These are phyloP conservation scores for Aurelia aurita DNA, from an alignment of 30 jellyfish, hydroid and myxozoan species.

Conservation along the genomic window DNA sequence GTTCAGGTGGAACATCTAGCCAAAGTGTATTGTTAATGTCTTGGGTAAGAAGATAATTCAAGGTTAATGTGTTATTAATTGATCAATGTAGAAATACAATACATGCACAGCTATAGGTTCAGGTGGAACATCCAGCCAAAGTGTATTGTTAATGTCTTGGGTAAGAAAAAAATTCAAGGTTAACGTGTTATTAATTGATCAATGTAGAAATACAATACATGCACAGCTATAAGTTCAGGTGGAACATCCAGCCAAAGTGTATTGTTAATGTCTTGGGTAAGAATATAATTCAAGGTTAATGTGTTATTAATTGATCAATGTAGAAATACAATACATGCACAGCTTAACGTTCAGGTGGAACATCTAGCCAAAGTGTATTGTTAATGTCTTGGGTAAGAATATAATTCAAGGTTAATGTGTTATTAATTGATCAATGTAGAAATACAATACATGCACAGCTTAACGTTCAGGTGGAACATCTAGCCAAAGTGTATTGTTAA, in stretches of 20 bases:
- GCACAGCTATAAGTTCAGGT: constrained; percentile 28
- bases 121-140: constrained; percentile 26
- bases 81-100: too few species aligned
- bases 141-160: constrained; percentile 1
- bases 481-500: neutral
- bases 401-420: too few species aligned
- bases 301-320: too few species aligned
- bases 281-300: neutral
- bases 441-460: constrained; percentile 43
- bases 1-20: too few species aligned
- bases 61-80: too few species aligned
- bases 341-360: constrained; percentile 37
- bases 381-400: constrained; percentile 30
- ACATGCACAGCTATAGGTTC: constrained; percentile 40
- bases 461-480: constrained; percentile 16
- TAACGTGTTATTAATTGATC: too few species aligned
- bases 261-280: constrained; percentile 20
- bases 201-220: constrained; percentile 7
- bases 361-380: neutral
- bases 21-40: too few species aligned
- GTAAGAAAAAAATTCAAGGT: neutral
- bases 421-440: too few species aligned
- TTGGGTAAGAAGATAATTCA: too few species aligned
- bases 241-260: constrained; percentile 14
- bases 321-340: constrained; percentile 23